Conservation (phyloP, 2,888 invertebrate species). For the Laothoe populi region DNA sequence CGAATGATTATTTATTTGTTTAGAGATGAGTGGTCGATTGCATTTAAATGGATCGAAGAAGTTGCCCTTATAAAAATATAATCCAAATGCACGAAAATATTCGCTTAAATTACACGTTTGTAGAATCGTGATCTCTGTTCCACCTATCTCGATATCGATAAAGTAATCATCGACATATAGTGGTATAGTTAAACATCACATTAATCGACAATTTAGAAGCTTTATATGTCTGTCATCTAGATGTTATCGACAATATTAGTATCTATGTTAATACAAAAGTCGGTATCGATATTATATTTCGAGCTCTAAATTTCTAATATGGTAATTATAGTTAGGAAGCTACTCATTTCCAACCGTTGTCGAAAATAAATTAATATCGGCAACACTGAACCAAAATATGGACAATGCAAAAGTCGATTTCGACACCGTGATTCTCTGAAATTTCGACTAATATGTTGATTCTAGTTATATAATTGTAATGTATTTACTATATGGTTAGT, state of each 20-base stretch:
- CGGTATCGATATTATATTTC: background rate
- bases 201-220: constrained; percentile 11
- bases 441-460: constrained; percentile 13
- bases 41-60: constrained; percentile 18
- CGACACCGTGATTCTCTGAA: background rate
- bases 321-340: constrained; percentile 5
- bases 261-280: background rate
- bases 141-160: constrained; percentile 10
- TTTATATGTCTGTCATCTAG: background rate
- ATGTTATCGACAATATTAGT: constrained; percentile 5
- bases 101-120: constrained; percentile 5
- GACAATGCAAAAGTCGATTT: background rate
- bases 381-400: background rate
- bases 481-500: constrained; percentile 14
- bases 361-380: background rate
- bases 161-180: constrained; percentile 13
- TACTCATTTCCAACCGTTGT: background rate
- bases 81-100: background rate
- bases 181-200: constrained; percentile 1
- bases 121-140: constrained; percentile 15
- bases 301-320: background rate
- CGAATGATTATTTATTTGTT: background rate
- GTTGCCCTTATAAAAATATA: constrained; percentile 17
- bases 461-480: background rate
- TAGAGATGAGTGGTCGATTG: constrained; percentile 2